phyloP scores from a whole-genome alignment of 2,888 invertebrate genomes.

The Tholera decimalis region DNA sequence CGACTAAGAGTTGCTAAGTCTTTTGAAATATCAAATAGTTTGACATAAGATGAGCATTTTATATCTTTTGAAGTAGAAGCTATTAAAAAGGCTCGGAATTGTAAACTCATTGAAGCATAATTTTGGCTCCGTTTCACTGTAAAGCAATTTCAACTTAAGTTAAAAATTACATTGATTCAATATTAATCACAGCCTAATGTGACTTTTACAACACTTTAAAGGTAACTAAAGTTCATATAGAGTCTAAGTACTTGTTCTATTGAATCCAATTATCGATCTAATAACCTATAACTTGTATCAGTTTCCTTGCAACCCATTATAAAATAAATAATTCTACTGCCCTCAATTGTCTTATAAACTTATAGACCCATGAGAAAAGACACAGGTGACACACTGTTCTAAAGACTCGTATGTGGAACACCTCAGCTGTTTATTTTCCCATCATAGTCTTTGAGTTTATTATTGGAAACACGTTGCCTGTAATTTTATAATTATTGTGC shows the following conservation, averaged over 20 bases:
- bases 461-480: constrained; percentile 38
- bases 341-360: constrained; percentile 31
- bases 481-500: constrained; percentile 33
- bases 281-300: constrained; percentile 1
- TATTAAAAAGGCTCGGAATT: constrained; percentile 11
- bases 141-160: constrained; percentile 12
- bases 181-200: neutral
- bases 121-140: constrained; percentile 6
- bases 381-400: constrained; percentile 36
- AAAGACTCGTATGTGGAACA: constrained; percentile 24
- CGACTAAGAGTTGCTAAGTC: constrained; percentile 16
- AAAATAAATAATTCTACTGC: constrained; percentile 31
- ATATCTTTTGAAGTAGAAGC: constrained; percentile 18
- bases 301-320: constrained; percentile 10
- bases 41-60: constrained; percentile 8
- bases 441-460: constrained; percentile 26
- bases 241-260: neutral
- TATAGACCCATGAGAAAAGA: constrained; percentile 35
- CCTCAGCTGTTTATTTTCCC: constrained; percentile 51
- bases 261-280: neutral
- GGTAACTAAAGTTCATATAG: too few species aligned
- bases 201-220: neutral
- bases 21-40: constrained; percentile 22
- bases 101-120: neutral
- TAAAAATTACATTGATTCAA: constrained; percentile 3